Conservation (phyloP, 2,797 vertebrate species). For the Malurus splendens region DNA sequence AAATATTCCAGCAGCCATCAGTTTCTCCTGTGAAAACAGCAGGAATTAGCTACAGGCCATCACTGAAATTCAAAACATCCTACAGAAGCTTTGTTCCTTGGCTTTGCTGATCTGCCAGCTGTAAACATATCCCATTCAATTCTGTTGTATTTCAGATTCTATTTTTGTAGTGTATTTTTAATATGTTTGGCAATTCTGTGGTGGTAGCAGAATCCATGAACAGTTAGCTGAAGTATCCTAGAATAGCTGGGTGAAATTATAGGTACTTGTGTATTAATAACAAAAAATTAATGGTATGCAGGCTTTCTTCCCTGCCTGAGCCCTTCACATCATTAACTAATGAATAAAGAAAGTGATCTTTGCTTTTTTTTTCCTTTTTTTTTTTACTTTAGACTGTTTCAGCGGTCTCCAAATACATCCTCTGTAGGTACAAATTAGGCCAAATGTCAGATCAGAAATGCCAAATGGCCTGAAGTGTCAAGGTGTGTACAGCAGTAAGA, state of each 20-base stretch:
- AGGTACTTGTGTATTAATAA: conserved; percentile 22
- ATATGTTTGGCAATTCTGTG: neutral
- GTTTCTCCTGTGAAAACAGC: conserved; percentile 51
- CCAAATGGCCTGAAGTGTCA: neutral
- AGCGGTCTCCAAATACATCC: neutral
- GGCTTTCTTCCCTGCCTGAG: neutral
- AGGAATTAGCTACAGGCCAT: conserved; percentile 51
- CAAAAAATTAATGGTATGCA: neutral
- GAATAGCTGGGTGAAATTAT: conserved; percentile 9
- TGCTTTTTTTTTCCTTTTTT: neutral
- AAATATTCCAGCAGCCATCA: conserved; percentile 43
- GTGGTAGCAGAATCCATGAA: neutral
- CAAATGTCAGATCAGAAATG: neutral
- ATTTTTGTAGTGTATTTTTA: conserved; percentile 32
- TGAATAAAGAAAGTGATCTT: neutral
- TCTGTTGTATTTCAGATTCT: conserved; percentile 6
- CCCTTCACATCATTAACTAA: neutral
- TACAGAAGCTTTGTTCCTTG: conserved; percentile 33
- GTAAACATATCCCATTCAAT: conserved; percentile 35
- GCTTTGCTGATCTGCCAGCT: conserved; percentile 49
- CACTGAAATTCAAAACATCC: conserved; percentile 52
- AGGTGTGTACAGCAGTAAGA: neutral
- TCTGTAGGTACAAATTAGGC: neutral
- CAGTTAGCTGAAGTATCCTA: neutral
- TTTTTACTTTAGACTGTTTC: neutral